phyloP scores from a whole-genome alignment of 2,888 invertebrate genomes.

The Chalcis sispes region DNA sequence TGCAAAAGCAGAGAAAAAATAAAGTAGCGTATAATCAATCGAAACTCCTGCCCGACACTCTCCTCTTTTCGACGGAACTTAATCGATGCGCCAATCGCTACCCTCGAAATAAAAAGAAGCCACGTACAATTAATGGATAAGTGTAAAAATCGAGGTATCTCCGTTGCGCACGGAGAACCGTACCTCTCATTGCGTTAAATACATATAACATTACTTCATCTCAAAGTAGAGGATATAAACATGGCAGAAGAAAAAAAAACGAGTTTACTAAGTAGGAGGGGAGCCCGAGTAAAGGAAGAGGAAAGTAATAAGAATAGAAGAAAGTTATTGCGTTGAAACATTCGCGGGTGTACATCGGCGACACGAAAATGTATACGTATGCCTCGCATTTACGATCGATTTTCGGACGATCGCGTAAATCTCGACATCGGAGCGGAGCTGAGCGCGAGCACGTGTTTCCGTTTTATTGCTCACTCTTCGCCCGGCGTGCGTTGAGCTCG shows the following conservation, averaged over 20 bases:
- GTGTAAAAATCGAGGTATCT: too few species aligned
- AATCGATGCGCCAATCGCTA: too few species aligned
- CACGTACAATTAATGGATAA: too few species aligned
- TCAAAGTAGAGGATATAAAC: background rate
- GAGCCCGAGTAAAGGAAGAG: background rate
- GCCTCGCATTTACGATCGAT: constrained; percentile 27
- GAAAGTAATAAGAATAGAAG: background rate
- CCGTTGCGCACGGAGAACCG: too few species aligned
- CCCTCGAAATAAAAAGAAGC: too few species aligned
- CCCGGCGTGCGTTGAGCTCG: background rate
- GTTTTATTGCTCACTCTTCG: constrained; percentile 39
- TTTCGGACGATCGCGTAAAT: constrained; percentile 37
- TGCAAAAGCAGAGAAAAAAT: too few species aligned
- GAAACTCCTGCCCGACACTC: too few species aligned
- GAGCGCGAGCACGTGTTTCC: constrained; percentile 40
- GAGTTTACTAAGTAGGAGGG: background rate
- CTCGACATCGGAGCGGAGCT: too few species aligned
- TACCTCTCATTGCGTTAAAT: too few species aligned
- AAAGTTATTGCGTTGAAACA: background rate
- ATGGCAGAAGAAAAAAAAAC: background rate
- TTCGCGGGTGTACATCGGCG: background rate
- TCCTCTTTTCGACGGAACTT: too few species aligned
- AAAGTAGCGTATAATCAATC: too few species aligned
- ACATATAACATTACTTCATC: background rate
- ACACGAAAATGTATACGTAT: background rate